These are phyloP conservation scores for Drosophila kanapiae DNA, from an alignment of 1,140 invertebrate species.

Conservation along the genomic window DNA sequence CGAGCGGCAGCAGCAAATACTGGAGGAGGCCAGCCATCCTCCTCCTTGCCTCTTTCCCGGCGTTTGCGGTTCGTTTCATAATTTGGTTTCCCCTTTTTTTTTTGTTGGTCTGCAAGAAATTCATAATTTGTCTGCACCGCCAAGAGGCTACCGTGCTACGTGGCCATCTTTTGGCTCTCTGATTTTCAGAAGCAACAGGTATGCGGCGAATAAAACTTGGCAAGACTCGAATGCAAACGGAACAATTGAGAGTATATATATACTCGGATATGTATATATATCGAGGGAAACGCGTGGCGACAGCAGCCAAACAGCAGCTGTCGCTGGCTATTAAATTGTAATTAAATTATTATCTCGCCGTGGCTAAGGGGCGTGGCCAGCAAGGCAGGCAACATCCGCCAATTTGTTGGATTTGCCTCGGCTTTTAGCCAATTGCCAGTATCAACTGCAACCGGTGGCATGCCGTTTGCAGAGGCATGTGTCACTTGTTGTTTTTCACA, in stretches of 20 bases:
- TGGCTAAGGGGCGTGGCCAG: constrained; percentile 31
- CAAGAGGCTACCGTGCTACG: constrained; percentile 67
- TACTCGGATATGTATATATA: constrained; percentile 16
- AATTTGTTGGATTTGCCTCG: constrained; percentile 50
- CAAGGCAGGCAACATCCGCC: constrained; percentile 68
- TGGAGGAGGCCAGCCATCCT: too few relatives aligned
- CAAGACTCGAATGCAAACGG: constrained; percentile 28
- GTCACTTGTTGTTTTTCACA: constrained; percentile 27
- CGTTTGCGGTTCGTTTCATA: constrained; percentile 61
- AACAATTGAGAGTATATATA: constrained; percentile 35
- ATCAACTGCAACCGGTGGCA: constrained; percentile 17
- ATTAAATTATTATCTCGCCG: constrained; percentile 74
- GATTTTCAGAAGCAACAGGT: constrained; percentile 42
- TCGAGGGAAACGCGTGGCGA: constrained; percentile 42
- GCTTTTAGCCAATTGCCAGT: constrained; percentile 21
- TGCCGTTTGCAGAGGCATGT: constrained; percentile 37
- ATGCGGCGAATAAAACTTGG: constrained; percentile 31
- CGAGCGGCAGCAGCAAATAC: constrained; percentile 16
- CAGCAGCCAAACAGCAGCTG: constrained; percentile 44
- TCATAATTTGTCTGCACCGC: constrained; percentile 68
- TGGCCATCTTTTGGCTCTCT: constrained; percentile 35
- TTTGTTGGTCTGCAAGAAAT: constrained; percentile 53
- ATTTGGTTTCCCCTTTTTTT: constrained; percentile 56
- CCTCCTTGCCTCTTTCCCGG: constrained; percentile 14
- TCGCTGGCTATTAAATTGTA: constrained; percentile 68